Conservation (phyloP, 1,140 invertebrate genomes). For the Elymnias hypermnestra region DNA sequence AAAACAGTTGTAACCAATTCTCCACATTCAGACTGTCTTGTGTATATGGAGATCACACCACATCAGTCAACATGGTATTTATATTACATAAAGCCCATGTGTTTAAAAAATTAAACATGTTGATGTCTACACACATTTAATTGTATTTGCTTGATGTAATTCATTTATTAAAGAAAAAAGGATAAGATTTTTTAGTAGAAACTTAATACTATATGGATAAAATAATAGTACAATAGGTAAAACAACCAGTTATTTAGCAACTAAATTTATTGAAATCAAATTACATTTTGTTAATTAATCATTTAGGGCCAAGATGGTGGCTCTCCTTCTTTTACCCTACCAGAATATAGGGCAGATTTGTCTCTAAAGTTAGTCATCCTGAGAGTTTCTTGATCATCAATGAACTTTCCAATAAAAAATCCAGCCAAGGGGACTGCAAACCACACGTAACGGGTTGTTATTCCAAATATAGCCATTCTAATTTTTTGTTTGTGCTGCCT, state of each 20-base stretch:
- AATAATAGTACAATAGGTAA: too few relatives aligned
- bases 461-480: conserved; percentile 74
- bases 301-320: conserved; percentile 82
- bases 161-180: too few relatives aligned
- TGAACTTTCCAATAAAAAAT: conserved; percentile 77
- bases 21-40: too few relatives aligned
- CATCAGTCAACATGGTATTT: too few relatives aligned
- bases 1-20: too few relatives aligned
- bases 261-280: conserved; percentile 2
- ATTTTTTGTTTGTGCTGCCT: conserved; percentile 66
- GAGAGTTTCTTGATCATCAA: conserved; percentile 82
- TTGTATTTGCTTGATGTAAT: too few relatives aligned
- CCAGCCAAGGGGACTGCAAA: conserved; percentile 74
- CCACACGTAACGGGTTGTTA: conserved; percentile 65
- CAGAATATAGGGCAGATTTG: conserved; percentile 85
- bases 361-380: conserved; percentile 84
- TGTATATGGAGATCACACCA: too few relatives aligned
- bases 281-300: background rate
- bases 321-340: conserved; percentile 79
- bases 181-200: too few relatives aligned
- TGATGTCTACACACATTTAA: too few relatives aligned
- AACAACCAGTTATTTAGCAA: background rate
- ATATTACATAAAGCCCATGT: too few relatives aligned
- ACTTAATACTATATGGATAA: too few relatives aligned
- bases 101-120: too few relatives aligned